These are phyloP conservation scores for Lycocerus yunnanus DNA, from an alignment of 2,888 invertebrate genomes.

Conservation along the genomic window DNA sequence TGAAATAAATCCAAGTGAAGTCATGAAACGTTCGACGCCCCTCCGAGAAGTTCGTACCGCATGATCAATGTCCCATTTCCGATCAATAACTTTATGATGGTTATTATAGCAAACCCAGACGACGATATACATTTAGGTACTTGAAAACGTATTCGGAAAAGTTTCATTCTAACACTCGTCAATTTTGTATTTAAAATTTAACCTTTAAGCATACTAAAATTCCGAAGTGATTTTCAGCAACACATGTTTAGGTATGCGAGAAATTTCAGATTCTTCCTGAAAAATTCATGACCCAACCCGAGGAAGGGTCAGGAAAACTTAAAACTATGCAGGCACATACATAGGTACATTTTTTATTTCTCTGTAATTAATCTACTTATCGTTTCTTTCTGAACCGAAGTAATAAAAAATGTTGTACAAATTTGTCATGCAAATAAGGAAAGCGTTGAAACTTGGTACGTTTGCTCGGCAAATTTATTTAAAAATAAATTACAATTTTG, in stretches of 20 bases:
- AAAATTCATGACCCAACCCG: not conserved
- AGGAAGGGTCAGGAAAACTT: not conserved
- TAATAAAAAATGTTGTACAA: not conserved
- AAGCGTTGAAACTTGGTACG: not conserved
- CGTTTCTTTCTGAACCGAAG: not conserved
- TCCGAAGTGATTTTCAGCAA: not conserved
- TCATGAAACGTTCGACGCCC: constrained; percentile 19
- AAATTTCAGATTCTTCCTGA: not conserved
- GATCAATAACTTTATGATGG: constrained; percentile 20
- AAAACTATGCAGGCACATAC: not conserved
- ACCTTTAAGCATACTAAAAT: not conserved
- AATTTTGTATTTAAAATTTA: not conserved
- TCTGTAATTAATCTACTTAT: not conserved
- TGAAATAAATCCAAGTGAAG: not conserved
- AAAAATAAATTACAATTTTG: not conserved
- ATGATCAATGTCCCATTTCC: constrained; percentile 30
- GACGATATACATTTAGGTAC: not conserved
- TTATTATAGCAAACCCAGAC: constrained; percentile 3
- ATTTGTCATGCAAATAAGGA: not conserved
- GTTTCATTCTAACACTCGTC: constrained; percentile 5
- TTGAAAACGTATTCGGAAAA: not conserved
- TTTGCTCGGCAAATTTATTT: not conserved
- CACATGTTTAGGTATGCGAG: not conserved
- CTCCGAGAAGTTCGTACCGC: constrained; percentile 12
- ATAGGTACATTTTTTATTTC: too few species aligned